Evolutionary conservation across 2,888 invertebrate genomes (phyloP), one percentile per base, ranked within the genome.

Genomic region (Brachyopa scutellaris): DNA sequence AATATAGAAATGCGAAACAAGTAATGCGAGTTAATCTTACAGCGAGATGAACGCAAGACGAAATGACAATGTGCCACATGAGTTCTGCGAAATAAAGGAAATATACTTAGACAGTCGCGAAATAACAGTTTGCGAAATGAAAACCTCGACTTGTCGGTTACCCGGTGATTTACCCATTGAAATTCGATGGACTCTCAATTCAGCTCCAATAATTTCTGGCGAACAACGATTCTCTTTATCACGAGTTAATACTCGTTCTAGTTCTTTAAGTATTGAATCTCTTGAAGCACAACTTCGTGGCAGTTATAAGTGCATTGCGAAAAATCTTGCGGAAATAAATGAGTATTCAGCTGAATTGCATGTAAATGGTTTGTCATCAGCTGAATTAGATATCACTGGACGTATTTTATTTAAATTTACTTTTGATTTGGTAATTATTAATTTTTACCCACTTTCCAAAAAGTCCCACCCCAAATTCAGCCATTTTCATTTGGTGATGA

Each of bases 151-250:
- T n/a, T n/a, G n/a, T n/a, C n/a, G n/a, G n/a, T n/a, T n/a, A n/a
- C n/a, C n/a, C n/a, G n/a, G n/a, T n/a, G n/a, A 96, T 90, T 92
- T 93, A 85, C 96, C 96, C 5, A 91, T 96, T 78, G 92, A 93
- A 84, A 93, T 95, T 84, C 91, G 92, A 55, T 95, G 95, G 95
- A 91, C 91, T 59, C 90, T 93, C 85, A 92, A 93, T 86, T 72
- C 83, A 29, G 76, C 76, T 87, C 93, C 94, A 85, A 94, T 94
- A 88, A 90, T 91, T 84, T 93, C 94, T 87, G 94, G 93, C 85
- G 93, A 93, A 83, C 93, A 93, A 87, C 92, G 93, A 79, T 90
- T 93, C 70, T 90, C 91, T 2, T 90, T 92, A n/a, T 90, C 91
- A 51, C 91, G 91, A 88, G 91, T 92, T 66, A 92, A 92, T 66